phyloP scores from a whole-genome alignment of 2,888 invertebrate genomes.

The Blomia tropicalis region DNA sequence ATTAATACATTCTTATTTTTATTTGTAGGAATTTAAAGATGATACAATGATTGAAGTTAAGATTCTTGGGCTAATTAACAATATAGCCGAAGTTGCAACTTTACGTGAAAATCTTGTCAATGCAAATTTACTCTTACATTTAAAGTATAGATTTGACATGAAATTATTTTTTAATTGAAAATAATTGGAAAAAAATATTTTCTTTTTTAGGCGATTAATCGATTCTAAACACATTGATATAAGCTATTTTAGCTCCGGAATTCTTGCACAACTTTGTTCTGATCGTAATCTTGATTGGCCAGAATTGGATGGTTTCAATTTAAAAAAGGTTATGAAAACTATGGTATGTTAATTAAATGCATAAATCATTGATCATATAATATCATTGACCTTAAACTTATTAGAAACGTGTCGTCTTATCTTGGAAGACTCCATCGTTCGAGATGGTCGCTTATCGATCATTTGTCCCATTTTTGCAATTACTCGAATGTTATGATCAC shows the following conservation, averaged over 20 bases:
- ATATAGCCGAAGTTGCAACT: slow-evolving; percentile 53
- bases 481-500: slow-evolving; percentile 45
- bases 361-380: not conserved
- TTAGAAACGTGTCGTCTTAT: slow-evolving; percentile 34
- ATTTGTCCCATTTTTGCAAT: slow-evolving; percentile 53
- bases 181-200: slow-evolving; percentile 13
- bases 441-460: slow-evolving; percentile 61
- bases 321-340: slow-evolving; percentile 39
- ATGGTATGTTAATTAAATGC: slow-evolving; percentile 37
- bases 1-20: not conserved
- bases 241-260: slow-evolving; percentile 55
- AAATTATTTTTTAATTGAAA: not conserved
- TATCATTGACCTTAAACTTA: not conserved
- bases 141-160: slow-evolving; percentile 36
- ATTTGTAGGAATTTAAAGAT: slow-evolving; percentile 40
- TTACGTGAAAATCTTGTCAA: slow-evolving; percentile 43
- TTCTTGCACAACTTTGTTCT: slow-evolving; percentile 51
- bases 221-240: slow-evolving; percentile 50
- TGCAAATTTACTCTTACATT: slow-evolving; percentile 42
- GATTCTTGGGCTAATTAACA: slow-evolving; percentile 54
- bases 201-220: slow-evolving; percentile 37
- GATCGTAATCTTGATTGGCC: slow-evolving; percentile 44
- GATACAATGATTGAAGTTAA: slow-evolving; percentile 56
- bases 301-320: slow-evolving; percentile 30
- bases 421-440: slow-evolving; percentile 51